Percentiles rank a stretch among this genome's conserved stretches.
Evolutionary conservation across 2,888 invertebrate genomes (phyloP).

Genomic region (Cheilosia vulpina): DNA sequence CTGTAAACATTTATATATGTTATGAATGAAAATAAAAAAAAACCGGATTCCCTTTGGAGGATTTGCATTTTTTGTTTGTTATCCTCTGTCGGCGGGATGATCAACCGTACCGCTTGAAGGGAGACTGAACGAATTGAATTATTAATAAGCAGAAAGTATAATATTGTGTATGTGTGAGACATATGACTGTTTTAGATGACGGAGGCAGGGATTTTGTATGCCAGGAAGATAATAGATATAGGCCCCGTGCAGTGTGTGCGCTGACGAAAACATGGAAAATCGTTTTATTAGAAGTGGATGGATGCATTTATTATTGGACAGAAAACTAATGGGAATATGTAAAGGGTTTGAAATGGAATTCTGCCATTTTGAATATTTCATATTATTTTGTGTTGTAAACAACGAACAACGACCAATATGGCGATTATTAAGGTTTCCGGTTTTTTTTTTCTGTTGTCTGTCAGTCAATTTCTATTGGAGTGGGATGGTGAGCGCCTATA

Average conservation of each 20-base stretch:
- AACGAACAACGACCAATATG: conserved; percentile 23
- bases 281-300: conserved; percentile 65
- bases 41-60: conserved; percentile 52
- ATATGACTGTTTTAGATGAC: conserved; percentile 20
- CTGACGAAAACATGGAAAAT: conserved; percentile 67
- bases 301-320: conserved; percentile 58
- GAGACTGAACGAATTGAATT: conserved; percentile 69
- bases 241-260: conserved; percentile 16
- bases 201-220: conserved; percentile 18
- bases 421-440: conserved; percentile 3
- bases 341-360: conserved; percentile 45
- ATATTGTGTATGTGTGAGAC: conserved; percentile 39
- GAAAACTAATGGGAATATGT: conserved; percentile 2
- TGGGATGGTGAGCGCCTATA: no score
- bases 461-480: no score
- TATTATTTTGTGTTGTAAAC: background rate
- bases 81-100: conserved; percentile 51
- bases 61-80: conserved; percentile 36
- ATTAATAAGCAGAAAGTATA: conserved; percentile 69
- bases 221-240: conserved; percentile 65
- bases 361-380: conserved; percentile 59
- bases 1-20: conserved; percentile 62
- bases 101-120: conserved; percentile 46
- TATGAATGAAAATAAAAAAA: conserved; percentile 55
- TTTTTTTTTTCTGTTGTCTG: no score